A percentile compares a stretch with the other conserved stretches of the same genome.
Evolutionary conservation across 2,888 invertebrate species (phyloP).

Genomic region (Lithophane ornitopus): DNA sequence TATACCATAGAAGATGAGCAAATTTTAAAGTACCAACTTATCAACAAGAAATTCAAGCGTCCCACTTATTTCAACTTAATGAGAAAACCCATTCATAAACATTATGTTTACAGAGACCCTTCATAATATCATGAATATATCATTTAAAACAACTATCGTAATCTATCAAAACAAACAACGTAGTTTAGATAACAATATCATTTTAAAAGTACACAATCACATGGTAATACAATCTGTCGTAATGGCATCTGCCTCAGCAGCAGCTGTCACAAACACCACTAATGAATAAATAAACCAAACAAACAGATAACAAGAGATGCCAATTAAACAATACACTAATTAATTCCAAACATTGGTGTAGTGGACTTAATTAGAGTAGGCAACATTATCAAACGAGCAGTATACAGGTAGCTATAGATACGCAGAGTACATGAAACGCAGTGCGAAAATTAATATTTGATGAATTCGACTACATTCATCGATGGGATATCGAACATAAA

Average conservation of each 20-base stretch:
- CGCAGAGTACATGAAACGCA: constrained; percentile 74
- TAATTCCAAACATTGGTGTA: constrained; percentile 91
- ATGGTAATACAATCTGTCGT: constrained; percentile 70
- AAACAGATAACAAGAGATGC: constrained; percentile 91
- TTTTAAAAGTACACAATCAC: constrained; percentile 48
- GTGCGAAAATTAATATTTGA: constrained; percentile 75
- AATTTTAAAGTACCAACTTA: neutral
- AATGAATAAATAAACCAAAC: constrained; percentile 90
- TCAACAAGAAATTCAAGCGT: neutral
- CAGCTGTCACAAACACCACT: constrained; percentile 88
- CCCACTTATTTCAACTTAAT: neutral
- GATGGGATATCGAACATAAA: constrained; percentile 48
- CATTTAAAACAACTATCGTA: constrained; percentile 4
- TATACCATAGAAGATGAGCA: neutral
- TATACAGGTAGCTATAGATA: constrained; percentile 69
- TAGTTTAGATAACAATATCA: constrained; percentile 48
- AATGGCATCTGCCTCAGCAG: constrained; percentile 78
- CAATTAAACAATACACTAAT: constrained; percentile 91
- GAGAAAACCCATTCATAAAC: constrained; percentile 8
- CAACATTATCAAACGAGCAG: constrained; percentile 81
- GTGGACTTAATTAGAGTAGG: constrained; percentile 90
- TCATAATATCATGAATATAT: neutral
- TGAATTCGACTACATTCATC: constrained; percentile 62
- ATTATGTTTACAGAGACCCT: constrained; percentile 8
- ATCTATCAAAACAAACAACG: constrained; percentile 39